Conservation (phyloP, 2,113 vertebrate genomes). For the Brachirus orientalis region DNA sequence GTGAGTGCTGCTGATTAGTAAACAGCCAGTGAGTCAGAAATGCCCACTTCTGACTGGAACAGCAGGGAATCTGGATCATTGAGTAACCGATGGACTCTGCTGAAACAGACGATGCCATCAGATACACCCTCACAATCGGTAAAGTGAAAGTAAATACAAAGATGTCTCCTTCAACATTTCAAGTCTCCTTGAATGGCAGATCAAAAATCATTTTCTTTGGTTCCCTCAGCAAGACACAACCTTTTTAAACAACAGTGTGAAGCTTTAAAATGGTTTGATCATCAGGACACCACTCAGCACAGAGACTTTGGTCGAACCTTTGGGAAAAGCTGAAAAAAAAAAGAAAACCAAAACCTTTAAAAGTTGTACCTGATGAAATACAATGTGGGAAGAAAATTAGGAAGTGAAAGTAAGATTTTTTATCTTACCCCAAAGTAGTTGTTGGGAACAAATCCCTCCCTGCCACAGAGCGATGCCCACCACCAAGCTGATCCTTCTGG, state of each 20-base stretch:
- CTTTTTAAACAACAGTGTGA: constrained; percentile 18
- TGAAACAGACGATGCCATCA: not conserved
- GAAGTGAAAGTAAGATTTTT: not conserved
- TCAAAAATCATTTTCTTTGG: not conserved
- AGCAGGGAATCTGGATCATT: not conserved
- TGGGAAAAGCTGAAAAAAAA: constrained; percentile 78
- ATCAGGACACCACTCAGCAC: constrained; percentile 55
- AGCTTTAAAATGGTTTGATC: constrained; percentile 9
- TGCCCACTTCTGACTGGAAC: not conserved
- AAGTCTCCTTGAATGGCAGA: constrained; percentile 24
- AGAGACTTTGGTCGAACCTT: constrained; percentile 82
- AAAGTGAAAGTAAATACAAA: constrained; percentile 6
- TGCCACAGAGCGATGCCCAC: constrained; percentile 89
- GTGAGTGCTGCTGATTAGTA: not conserved
- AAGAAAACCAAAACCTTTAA: not conserved
- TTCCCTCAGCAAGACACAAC: not conserved
- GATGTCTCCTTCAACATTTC: constrained; percentile 25
- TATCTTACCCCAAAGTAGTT: constrained; percentile 92
- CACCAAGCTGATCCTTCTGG: constrained; percentile 87
- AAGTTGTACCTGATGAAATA: not conserved
- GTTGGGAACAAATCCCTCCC: constrained; percentile 89
- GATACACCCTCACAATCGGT: not conserved
- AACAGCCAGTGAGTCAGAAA: not conserved
- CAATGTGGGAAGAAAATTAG: not conserved
- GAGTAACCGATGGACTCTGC: constrained; percentile 11